phyloP scores from a whole-genome alignment of 2,888 invertebrate genomes.

The Abrostola tripartita region DNA sequence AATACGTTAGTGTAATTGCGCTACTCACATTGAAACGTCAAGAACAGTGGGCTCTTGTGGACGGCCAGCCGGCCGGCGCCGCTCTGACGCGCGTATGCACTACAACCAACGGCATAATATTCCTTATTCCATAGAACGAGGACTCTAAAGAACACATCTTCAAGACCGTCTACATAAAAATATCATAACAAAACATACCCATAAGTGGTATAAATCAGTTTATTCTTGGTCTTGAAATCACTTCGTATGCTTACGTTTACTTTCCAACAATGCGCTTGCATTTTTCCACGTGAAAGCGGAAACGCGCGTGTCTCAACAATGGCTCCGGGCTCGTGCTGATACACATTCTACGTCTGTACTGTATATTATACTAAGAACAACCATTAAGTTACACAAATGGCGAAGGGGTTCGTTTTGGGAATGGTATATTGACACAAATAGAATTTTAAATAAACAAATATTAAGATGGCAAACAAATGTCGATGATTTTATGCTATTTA shows the following conservation, averaged over 20 bases:
- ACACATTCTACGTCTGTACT: constrained; percentile 79
- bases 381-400: constrained; percentile 59
- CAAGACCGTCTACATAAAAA: constrained; percentile 20
- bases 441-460: constrained; percentile 49
- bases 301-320: constrained; percentile 85
- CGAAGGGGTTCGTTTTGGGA: constrained; percentile 39
- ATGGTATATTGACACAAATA: constrained; percentile 52
- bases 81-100: constrained; percentile 63
- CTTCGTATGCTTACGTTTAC: constrained; percentile 71
- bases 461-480: constrained; percentile 14
- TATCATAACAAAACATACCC: constrained; percentile 10
- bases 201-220: constrained; percentile 42
- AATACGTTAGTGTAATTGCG: constrained; percentile 65
- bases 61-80: constrained; percentile 66
- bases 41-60: constrained; percentile 81
- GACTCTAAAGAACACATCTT: constrained; percentile 23
- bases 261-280: constrained; percentile 84
- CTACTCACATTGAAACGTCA: constrained; percentile 67
- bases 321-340: constrained; percentile 77
- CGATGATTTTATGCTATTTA: constrained; percentile 11
- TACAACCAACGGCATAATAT: constrained; percentile 40
- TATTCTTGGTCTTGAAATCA: constrained; percentile 64
- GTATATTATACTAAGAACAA: constrained; percentile 81
- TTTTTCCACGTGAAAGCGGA: constrained; percentile 88
- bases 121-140: constrained; percentile 20